These are phyloP conservation scores for Steinernema hermaphroditum DNA, from an alignment of 2,888 invertebrate species.

Conservation along the genomic window DNA sequence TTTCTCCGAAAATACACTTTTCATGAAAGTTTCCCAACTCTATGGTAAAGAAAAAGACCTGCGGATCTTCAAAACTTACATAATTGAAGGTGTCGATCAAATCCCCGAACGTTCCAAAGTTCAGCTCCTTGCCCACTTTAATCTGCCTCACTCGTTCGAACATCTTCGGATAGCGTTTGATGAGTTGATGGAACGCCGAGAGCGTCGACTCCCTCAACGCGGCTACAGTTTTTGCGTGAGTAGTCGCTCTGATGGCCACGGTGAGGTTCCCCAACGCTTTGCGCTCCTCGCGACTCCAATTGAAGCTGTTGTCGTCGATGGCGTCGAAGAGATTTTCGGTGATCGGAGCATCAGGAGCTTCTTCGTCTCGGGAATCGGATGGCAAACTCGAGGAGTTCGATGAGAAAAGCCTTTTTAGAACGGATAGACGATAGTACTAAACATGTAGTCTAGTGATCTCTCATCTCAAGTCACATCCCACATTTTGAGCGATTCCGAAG, in stretches of 20 bases:
- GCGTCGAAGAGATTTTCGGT: constrained; percentile 17
- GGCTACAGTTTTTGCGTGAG: neutral
- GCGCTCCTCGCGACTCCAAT: neutral
- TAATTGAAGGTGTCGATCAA: neutral
- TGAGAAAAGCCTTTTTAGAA: neutral
- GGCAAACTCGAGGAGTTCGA: neutral
- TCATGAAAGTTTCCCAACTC: no score
- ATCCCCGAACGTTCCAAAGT: constrained; percentile 6
- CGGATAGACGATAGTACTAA: neutral
- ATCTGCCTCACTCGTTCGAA: neutral
- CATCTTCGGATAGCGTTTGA: constrained; percentile 1
- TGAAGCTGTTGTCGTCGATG: neutral
- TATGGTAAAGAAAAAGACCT: no score
- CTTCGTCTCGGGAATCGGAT: neutral
- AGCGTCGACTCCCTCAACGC: neutral
- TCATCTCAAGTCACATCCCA: neutral
- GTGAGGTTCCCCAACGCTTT: constrained; percentile 11
- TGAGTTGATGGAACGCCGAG: neutral
- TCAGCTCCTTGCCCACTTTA: neutral
- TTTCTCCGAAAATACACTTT: no score
- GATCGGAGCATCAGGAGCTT: neutral
- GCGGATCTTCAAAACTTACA: neutral
- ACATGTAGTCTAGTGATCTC: no score
- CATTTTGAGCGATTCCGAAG: neutral
- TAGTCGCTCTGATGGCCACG: neutral